Evolutionary conservation across 1,140 invertebrate species (phyloP).

Genomic region (Rhopalosiphum maidis): DNA sequence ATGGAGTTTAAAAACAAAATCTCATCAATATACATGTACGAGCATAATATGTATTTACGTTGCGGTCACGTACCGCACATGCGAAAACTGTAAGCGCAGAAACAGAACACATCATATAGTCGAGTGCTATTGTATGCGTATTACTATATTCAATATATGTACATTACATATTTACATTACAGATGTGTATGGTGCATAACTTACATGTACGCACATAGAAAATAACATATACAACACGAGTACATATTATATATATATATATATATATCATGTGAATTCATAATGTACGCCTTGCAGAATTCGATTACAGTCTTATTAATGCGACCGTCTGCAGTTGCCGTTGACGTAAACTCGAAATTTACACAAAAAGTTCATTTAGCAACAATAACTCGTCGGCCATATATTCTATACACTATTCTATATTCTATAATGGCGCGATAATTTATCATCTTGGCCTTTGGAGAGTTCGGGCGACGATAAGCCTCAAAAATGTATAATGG

Average conservation of each 20-base stretch:
- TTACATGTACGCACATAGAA: background rate
- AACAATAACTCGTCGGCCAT: background rate
- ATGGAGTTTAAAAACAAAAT: slow-evolving; percentile 12
- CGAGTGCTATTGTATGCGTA: background rate
- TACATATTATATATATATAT: background rate
- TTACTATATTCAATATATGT: background rate
- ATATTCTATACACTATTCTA: no score
- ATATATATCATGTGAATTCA: background rate
- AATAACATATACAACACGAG: background rate
- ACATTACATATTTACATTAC: slow-evolving; percentile 8
- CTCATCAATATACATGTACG: slow-evolving; percentile 4
- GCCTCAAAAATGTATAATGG: background rate
- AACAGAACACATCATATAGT: background rate
- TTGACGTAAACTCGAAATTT: background rate
- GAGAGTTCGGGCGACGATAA: background rate
- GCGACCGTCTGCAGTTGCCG: background rate
- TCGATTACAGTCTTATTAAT: slow-evolving; percentile 13
- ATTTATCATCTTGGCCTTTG: background rate
- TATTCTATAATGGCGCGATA: background rate
- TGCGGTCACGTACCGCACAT: background rate
- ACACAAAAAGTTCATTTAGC: slow-evolving; percentile 16
- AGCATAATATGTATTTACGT: background rate
- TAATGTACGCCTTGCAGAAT: background rate
- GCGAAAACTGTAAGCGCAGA: background rate
- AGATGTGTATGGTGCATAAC: background rate